Base-by-base conservation (phyloP, 2,888 invertebrate genomes). In the Temnothorax ravouxi region DNA sequence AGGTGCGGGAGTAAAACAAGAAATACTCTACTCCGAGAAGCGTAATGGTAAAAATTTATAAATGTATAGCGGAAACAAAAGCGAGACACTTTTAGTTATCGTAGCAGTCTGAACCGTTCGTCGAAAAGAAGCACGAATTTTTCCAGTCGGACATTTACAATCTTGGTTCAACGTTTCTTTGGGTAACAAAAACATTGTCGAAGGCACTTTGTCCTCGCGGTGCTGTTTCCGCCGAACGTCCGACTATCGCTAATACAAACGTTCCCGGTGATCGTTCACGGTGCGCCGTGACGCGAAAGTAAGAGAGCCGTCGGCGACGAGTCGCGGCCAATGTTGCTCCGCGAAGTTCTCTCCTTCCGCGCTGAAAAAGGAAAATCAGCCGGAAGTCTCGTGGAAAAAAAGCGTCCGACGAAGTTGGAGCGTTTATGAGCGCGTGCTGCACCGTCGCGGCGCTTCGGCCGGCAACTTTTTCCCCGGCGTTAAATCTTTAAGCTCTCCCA, bases 391-490 rank as follows among this genome's bases (percentile, higher is more conserved):
- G 47, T 29, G 47, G 25, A 59, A 71, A 79, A 38, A 52, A 69
- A 29, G 34, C 3, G 44, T n/a, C n/a, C 21, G 59, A 38, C 56
- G 18, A 79, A 80, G 79, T 80, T 71, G 59, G 38, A 29, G 18
- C 79, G 79, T 80, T 80, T 80, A 80, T 80, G 79, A 80, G 59
- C 79, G 79, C 71, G 59, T 71, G 72, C 72, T 80, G 71, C 59
- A 80, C 79, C 25, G 18, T 64, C 76, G 76, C 25, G 18, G 52
- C 76, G 76, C 44, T 29, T 15, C 74, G n/a, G 15, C 67, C n/a
- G 67, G 47, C 59, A 71, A 79, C 79, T 79, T 79, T 79, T 79
- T 38, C 79, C 41, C 59, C 56, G 56, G 41, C 25, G 38, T 79
- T 79, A 79, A 79, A 79, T 79, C 79, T 79, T 79, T 71, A 79